Evolutionary conservation across 1,140 invertebrate genomes (phyloP), one percentile per base, ranked within the genome.

Genomic region (Antheraea mylitta): DNA sequence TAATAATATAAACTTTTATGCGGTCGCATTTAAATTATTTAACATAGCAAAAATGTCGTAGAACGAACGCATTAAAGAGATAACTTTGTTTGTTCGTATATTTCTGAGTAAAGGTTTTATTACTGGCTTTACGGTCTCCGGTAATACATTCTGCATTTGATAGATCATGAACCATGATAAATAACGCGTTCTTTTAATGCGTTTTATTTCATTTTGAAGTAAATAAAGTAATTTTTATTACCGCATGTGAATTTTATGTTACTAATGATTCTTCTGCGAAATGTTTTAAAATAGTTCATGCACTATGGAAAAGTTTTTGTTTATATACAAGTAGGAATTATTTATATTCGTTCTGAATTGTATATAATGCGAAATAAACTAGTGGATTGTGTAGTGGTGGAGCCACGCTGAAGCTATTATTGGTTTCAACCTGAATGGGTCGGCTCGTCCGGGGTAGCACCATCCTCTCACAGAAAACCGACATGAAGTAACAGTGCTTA

Each of bases 41-140:
- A 53, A 53, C 45, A 53, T 53, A 16, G 45, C 45, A 16, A 53
- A 53, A 53, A 53, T 53, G 45, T 53, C 45, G 45, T 53, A 53
- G 45, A 13, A 16, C 45, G 45, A 13, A 53, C 45, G 45, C 45
- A 53, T 53, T 53, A 53, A 53, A 53, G 45, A 53, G 16, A 53
- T 53, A 53, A 53, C 45, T 53, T 53, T 53, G 45, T 53, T 53
- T 53, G 45, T 53, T 53, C 45, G 45, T 53, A 53, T 53, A 6
- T 53, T 53, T 53, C 45, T 53, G 45, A 53, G 45, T 53, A 53
- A 53, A 53, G 45, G 45, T 53, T 53, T 53, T 53, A 53, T 53
- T 53, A 53, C 45, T 13, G 45, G 45, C 45, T 53, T 53, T 53
- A 53, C 45, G 45, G 45, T 53, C 45, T 53, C 45, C 45, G 16